phyloP scores from a whole-genome alignment of 2,797 vertebrate species.

The Helostoma temminkii region DNA sequence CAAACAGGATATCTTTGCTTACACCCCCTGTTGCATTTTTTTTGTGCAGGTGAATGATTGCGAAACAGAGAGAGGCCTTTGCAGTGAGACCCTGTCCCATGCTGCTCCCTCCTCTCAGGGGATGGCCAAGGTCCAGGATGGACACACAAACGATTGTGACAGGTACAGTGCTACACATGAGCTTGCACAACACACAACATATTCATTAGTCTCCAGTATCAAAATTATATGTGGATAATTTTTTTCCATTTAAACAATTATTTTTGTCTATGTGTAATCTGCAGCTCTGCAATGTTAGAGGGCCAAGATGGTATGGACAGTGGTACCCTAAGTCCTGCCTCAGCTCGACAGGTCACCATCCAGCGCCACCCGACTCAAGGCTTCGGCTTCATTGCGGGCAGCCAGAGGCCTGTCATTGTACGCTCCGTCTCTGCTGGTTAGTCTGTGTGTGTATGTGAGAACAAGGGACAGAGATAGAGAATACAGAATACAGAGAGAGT shows the following conservation, averaged over 20 bases:
- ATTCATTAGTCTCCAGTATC: not conserved
- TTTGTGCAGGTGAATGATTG: slow-evolving; percentile 84
- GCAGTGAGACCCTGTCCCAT: slow-evolving; percentile 75
- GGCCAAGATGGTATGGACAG: slow-evolving; percentile 95
- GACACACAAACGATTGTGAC: slow-evolving; percentile 85
- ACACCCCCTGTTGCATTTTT: not conserved
- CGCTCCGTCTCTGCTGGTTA: slow-evolving; percentile 95
- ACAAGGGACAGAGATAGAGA: not conserved
- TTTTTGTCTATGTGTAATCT: slow-evolving; percentile 21
- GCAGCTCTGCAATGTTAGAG: slow-evolving; percentile 95
- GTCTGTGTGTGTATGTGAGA: slow-evolving; percentile 42
- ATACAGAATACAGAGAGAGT: not conserved
- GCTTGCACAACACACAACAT: not conserved
- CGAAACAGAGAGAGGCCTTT: slow-evolving; percentile 70
- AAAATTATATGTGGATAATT: not conserved
- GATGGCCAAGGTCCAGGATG: slow-evolving; percentile 91
- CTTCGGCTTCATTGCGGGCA: slow-evolving; percentile 97
- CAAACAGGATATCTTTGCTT: slow-evolving; percentile 4
- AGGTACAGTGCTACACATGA: slow-evolving; percentile 69
- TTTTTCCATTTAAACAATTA: not conserved
- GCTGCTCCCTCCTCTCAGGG: slow-evolving; percentile 86
- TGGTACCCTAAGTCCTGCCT: slow-evolving; percentile 93
- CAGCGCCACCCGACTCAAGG: slow-evolving; percentile 91
- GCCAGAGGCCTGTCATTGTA: slow-evolving; percentile 94
- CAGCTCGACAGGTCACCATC: slow-evolving; percentile 93